These are phyloP conservation scores for Tryphoninae sp. DNA, from an alignment of 2,888 invertebrate genomes.

Conservation along the genomic window DNA sequence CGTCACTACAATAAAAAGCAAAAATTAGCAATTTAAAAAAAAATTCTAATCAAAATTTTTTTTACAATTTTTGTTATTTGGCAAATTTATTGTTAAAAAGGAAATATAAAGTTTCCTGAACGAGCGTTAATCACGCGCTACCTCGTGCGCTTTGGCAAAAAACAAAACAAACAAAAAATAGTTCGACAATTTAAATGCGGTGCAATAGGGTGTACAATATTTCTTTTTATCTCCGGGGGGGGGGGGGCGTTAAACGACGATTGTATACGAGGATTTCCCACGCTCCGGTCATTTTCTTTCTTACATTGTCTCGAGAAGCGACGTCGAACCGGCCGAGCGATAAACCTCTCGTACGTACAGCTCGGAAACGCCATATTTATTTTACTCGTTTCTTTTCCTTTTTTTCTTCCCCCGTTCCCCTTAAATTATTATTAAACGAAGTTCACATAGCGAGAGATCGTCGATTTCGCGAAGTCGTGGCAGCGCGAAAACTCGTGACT, in stretches of 20 bases:
- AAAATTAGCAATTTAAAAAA: too few species aligned
- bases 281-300: slow-evolving; percentile 18
- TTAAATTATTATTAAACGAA: slow-evolving; percentile 22
- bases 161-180: not conserved
- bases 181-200: not conserved
- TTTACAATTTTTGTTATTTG: too few species aligned
- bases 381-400: slow-evolving; percentile 8
- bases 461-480: too few species aligned
- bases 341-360: slow-evolving; percentile 5
- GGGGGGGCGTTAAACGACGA: not conserved
- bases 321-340: not conserved
- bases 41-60: too few species aligned
- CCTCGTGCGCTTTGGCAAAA: too few species aligned
- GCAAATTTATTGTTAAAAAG: too few species aligned
- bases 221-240: not conserved
- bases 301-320: slow-evolving; percentile 20
- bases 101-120: too few species aligned
- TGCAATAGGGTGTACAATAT: not conserved
- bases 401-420: too few species aligned
- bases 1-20: too few species aligned
- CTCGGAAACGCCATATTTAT: not conserved
- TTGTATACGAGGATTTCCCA: slow-evolving; percentile 28
- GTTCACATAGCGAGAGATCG: not conserved
- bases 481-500: not conserved
- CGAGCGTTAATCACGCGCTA: too few species aligned